Evolutionary conservation across 2,888 invertebrate species (phyloP), one percentile per base, ranked within the genome.

Genomic region (Nephrocerus scutellatus): DNA sequence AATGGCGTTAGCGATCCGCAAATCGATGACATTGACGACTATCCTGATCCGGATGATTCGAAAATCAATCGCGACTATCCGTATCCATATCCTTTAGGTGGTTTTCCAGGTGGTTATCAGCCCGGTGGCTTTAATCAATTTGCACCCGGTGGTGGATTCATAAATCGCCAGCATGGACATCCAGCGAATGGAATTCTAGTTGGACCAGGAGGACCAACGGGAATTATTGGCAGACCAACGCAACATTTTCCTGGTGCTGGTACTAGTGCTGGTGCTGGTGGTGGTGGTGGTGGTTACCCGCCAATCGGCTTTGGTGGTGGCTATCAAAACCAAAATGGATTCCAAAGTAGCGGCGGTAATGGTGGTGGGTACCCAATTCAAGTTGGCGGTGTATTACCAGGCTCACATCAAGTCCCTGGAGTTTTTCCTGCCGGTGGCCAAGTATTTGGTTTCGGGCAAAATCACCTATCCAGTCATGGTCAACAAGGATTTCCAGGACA

Each of bases 141-240:
- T 15, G 21, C 25, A 2, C 10, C 29, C 22, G 14, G 16, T 16
- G 16, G 6, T 16, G 30, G 40, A 5, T 40, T 34, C 24, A 36
- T 19, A 12, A 16, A 30, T 19, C 9, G 18, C 15, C 13, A 23
- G 18, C 9, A 29, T 4, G 36, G 50, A 5, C 52, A 39, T 41
- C 51, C 57, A 0, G 49, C 51, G 8, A 63, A 61, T 48, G 69
- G 64, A 7, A 52, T 68, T 21, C 48, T 67, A 6, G 60, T 61
- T 2, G 76, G 75, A 2, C 74, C 75, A 2, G 71, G 69, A 2
- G 75, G 75, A n/a, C 72, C 74, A 46, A 75, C 72, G 1, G 62
- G 61, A 1, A 34, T 58, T 14, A 53, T 58, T 20, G 64, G 60
- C 1, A 43, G 55, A 30, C 53, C 51, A 8, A 51, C 44, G 34